Base-by-base conservation (phyloP, 2,113 vertebrate species). In the Cyanistes caeruleus region DNA sequence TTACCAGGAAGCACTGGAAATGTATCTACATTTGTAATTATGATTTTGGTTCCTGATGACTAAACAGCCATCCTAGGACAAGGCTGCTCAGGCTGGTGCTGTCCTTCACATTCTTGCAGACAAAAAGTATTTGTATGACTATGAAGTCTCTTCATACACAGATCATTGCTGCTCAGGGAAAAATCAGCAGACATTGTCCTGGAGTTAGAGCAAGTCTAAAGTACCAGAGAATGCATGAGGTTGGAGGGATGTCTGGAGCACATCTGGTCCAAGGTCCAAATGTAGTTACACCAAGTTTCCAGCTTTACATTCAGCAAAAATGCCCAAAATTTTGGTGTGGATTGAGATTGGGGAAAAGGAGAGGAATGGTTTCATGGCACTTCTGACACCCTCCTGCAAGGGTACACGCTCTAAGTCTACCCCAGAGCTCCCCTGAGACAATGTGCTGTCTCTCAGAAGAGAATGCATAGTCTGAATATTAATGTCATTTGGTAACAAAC, bases 291-390 rank as follows among this genome's bases (percentile, higher is more conserved):
- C 4, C 28, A 31, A 72, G 10, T 64, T 43, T 63, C 15, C 31
- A 67, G 39, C 33, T 93, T 73, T 70, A 15, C 6, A 15, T 43
- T 59, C 10, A 7, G 18, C 11, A 11, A 28, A 67, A 80, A 16
- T 9, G 13, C 12, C 48, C 46, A 37, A 51, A 64, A 56, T 70
- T 56, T 65, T 65, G 31, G 5, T 0, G 0, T 41, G 4, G 10
- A 11, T 4, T 74, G 2, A 17, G 24, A 24, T 16, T 62, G 44
- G 65, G 51, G 8, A 89, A 89, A 78, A 59, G 4, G 21, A 84
- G 13, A 82, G 6, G 22, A 78, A 65, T 48, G 22, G 16, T 41
- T 91, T 93, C 2, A 2, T 39, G 41, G 27, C 35, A 25, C 21
- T 44, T 73, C 58, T 72, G 52, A 69, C 52, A 84, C 12, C 7